Percentiles rank a stretch among this genome's conserved stretches.
Evolutionary conservation across 2,797 vertebrate genomes (phyloP).

Genomic region (Leptoclinus maculatus): DNA sequence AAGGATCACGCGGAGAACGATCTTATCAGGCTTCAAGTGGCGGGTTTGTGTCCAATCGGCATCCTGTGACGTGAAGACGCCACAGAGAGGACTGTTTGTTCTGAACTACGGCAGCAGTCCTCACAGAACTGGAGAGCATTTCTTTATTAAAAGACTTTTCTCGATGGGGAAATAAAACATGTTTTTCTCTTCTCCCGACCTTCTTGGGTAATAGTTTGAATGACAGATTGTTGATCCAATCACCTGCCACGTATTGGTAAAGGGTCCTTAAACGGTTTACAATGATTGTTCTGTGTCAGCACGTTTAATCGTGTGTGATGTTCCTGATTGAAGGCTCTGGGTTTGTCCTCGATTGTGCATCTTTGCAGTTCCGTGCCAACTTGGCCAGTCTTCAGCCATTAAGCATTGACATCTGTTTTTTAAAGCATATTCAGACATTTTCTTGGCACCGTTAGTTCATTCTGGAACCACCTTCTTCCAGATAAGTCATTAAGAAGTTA

Average conservation of each 20-base stretch:
- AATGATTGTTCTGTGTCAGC: background rate
- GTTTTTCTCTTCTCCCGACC: too few species aligned
- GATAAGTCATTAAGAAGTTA: constrained; percentile 33
- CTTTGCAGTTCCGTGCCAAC: background rate
- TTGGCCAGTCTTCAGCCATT: constrained; percentile 34
- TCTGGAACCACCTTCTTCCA: background rate
- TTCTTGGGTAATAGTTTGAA: background rate
- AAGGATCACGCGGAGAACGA: too few species aligned
- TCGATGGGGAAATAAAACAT: too few species aligned
- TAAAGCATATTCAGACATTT: background rate
- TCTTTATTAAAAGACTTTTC: too few species aligned
- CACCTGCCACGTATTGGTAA: background rate
- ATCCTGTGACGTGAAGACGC: too few species aligned
- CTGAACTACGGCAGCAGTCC: too few species aligned
- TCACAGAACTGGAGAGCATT: too few species aligned
- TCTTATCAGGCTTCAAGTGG: too few species aligned
- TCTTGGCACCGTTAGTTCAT: constrained; percentile 7
- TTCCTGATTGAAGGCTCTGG: background rate
- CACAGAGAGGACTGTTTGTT: too few species aligned
- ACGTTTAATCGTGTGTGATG: background rate
- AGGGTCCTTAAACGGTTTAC: too few species aligned
- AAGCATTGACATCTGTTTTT: constrained; percentile 29
- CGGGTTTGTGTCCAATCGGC: too few species aligned
- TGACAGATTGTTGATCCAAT: background rate
- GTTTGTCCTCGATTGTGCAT: constrained; percentile 14